Conservation (phyloP, 2,888 invertebrate genomes). For the Xestia c-nigrum region DNA sequence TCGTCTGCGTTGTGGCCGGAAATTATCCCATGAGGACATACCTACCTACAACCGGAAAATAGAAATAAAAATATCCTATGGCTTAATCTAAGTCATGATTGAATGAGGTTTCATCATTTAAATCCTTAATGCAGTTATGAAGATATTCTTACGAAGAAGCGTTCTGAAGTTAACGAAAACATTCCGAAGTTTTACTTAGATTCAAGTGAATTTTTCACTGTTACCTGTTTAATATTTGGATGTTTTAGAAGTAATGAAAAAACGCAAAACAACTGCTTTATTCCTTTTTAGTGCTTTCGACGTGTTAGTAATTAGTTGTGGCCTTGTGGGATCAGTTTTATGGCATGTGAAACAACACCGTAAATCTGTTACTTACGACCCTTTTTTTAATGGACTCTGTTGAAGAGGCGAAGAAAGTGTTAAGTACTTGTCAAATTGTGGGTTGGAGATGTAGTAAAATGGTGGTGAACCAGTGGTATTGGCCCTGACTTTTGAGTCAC, state of each 20-base stretch:
- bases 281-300: slow-evolving; percentile 33
- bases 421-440: slow-evolving; percentile 10
- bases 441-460: not conserved
- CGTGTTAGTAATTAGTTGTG: slow-evolving; percentile 47
- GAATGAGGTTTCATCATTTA: not conserved
- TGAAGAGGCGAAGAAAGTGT: not conserved
- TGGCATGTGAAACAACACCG: slow-evolving; percentile 16
- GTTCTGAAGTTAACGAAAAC: not conserved
- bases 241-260: too few species aligned
- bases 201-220: slow-evolving; percentile 20
- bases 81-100: too few species aligned
- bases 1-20: not conserved
- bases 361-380: slow-evolving; percentile 15
- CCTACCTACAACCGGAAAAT: too few species aligned
- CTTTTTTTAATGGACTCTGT: not conserved
- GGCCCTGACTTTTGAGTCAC: too few species aligned
- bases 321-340: slow-evolving; percentile 37
- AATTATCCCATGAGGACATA: not conserved
- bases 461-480: not conserved
- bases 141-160: not conserved
- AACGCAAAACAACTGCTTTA: slow-evolving; percentile 4
- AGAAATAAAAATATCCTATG: too few species aligned
- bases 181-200: slow-evolving; percentile 19
- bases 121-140: not conserved
- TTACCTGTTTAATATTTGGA: too few species aligned